A percentile compares a stretch with the other conserved stretches of the same genome.
Evolutionary conservation across 2,888 invertebrate species (phyloP).

Genomic region (Marasmarcha lunaedactyla): DNA sequence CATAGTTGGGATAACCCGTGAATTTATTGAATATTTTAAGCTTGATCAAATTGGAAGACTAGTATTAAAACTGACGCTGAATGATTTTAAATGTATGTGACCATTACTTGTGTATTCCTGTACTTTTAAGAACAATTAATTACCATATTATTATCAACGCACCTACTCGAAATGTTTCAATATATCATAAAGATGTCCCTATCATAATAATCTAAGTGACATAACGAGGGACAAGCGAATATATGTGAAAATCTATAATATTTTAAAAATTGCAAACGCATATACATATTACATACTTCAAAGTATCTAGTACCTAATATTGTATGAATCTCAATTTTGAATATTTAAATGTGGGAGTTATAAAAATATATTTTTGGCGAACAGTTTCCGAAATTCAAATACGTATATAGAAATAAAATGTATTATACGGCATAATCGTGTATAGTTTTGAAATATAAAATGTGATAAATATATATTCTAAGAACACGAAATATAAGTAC

Average conservation of each 20-base stretch:
- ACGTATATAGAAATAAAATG: constrained; percentile 34
- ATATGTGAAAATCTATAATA: constrained; percentile 36
- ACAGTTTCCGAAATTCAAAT: constrained; percentile 45
- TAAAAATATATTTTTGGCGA: constrained; percentile 57
- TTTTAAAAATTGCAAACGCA: constrained; percentile 32
- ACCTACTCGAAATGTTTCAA: constrained; percentile 15
- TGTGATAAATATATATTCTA: constrained; percentile 11
- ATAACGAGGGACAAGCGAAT: constrained; percentile 24
- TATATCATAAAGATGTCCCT: constrained; percentile 24
- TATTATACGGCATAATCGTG: constrained; percentile 44
- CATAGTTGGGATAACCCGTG: not conserved
- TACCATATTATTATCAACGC: constrained; percentile 39
- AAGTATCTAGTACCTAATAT: constrained; percentile 31
- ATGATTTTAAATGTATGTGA: constrained; percentile 29
- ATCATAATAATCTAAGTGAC: constrained; percentile 27
- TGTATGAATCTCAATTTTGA: constrained; percentile 53
- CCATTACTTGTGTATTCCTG: constrained; percentile 30
- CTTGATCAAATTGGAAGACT: constrained; percentile 40
- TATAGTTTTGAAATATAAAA: constrained; percentile 25
- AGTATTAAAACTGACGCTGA: constrained; percentile 13
- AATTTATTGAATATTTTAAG: constrained; percentile 13
- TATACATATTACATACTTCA: constrained; percentile 20
- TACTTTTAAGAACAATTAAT: constrained; percentile 5
- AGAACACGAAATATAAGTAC: not conserved
- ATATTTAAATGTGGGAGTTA: constrained; percentile 54